phyloP scores from a whole-genome alignment of 2,888 invertebrate genomes.

The Griposia aprilina region DNA sequence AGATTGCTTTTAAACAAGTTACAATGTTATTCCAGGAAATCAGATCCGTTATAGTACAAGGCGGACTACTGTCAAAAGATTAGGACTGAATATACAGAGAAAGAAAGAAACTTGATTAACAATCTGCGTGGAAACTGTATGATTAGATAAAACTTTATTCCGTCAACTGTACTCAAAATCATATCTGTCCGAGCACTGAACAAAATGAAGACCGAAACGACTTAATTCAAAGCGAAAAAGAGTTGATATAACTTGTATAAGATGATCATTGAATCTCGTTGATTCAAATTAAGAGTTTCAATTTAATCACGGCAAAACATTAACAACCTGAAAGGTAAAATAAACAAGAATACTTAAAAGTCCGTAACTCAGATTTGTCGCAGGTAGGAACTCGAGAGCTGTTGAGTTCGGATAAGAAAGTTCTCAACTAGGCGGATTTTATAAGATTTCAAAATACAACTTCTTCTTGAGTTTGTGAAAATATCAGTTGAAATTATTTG shows the following conservation, averaged over 20 bases:
- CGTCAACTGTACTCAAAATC: conserved; percentile 38
- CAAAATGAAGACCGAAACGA: conserved; percentile 33
- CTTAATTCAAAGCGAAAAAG: conserved; percentile 53
- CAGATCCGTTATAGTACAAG: neutral
- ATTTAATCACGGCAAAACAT: conserved; percentile 70
- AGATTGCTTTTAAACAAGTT: neutral
- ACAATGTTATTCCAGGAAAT: neutral
- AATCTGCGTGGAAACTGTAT: conserved; percentile 30
- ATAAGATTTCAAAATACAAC: conserved; percentile 75
- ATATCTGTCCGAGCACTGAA: conserved; percentile 28
- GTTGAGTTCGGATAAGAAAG: conserved; percentile 80
- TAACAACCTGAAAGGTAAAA: conserved; percentile 72
- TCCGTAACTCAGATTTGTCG: conserved; percentile 78
- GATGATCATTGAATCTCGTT: conserved; percentile 64
- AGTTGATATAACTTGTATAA: conserved; percentile 58
- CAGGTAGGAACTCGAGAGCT: conserved; percentile 74
- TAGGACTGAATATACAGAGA: neutral
- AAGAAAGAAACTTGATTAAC: conserved; percentile 11
- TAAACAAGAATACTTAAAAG: conserved; percentile 76
- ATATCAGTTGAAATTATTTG: conserved; percentile 60
- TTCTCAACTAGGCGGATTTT: conserved; percentile 76
- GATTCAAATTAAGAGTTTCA: conserved; percentile 67
- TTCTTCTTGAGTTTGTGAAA: conserved; percentile 62
- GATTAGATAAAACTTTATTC: conserved; percentile 52
- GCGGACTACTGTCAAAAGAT: neutral